phyloP scores from a whole-genome alignment of 2,888 invertebrate species.

The Agrotis ipsilon region DNA sequence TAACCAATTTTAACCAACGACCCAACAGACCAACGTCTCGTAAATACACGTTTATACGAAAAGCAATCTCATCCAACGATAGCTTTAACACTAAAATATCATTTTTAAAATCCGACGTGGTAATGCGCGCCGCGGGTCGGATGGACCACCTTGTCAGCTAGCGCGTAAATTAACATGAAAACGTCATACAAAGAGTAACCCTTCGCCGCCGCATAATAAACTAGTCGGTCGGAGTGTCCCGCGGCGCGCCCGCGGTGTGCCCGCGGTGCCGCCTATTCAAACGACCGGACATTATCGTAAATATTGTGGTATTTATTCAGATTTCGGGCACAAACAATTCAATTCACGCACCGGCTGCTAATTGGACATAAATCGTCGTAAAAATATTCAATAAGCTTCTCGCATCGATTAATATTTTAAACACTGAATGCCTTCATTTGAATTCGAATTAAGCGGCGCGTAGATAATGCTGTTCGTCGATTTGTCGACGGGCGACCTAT shows the following conservation, averaged over 20 bases:
- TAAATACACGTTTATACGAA: constrained; percentile 52
- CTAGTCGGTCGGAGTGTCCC: constrained; percentile 65
- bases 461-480: constrained; percentile 81
- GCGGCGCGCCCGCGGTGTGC: constrained; percentile 83
- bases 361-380: constrained; percentile 89
- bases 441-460: constrained; percentile 83
- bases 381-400: constrained; percentile 89
- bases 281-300: constrained; percentile 88
- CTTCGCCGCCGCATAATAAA: constrained; percentile 87
- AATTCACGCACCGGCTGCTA: constrained; percentile 89
- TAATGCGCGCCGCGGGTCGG: constrained; percentile 70
- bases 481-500: constrained; percentile 78
- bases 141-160: constrained; percentile 87
- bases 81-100: constrained; percentile 88
- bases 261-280: constrained; percentile 83
- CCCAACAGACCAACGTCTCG: constrained; percentile 35
- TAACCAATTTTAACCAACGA: constrained; percentile 23
- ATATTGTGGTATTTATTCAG: constrained; percentile 90
- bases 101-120: constrained; percentile 78
- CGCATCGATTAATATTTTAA: constrained; percentile 88
- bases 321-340: constrained; percentile 90
- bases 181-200: constrained; percentile 89
- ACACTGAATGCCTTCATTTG: constrained; percentile 86
- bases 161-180: constrained; percentile 85
- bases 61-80: constrained; percentile 75